phyloP scores from a whole-genome alignment of 2,113 vertebrate species.

The Gasterosteus aculeatus region DNA sequence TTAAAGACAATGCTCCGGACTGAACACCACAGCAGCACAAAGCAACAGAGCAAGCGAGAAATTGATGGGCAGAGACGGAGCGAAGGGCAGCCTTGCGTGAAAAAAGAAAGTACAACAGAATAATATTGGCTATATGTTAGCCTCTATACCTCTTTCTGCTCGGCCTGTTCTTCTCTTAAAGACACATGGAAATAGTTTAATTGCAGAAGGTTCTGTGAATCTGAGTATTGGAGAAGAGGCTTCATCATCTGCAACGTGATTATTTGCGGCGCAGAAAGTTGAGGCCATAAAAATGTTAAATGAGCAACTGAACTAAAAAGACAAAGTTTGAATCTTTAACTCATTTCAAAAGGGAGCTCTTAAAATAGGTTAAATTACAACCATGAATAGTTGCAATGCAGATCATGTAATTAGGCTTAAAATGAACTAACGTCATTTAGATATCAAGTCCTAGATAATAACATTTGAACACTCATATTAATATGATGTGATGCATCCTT shows the following conservation, averaged over 20 bases:
- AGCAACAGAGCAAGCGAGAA: constrained; percentile 50
- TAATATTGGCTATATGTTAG: constrained; percentile 17
- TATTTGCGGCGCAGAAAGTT: constrained; percentile 30
- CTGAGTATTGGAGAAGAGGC: background rate
- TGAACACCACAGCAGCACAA: constrained; percentile 43
- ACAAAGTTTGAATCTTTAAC: background rate
- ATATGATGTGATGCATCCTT: background rate
- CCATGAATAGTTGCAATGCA: background rate
- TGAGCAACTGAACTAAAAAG: constrained; percentile 1
- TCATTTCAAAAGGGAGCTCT: constrained; percentile 4
- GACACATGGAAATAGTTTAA: constrained; percentile 11
- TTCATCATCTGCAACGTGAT: constrained; percentile 16
- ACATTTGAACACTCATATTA: background rate
- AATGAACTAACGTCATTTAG: constrained; percentile 2
- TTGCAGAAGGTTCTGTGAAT: background rate
- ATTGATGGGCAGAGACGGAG: constrained; percentile 54
- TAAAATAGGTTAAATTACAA: background rate
- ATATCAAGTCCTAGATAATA: background rate
- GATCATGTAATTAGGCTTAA: constrained; percentile 7
- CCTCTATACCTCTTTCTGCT: constrained; percentile 3
- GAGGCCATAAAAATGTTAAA: constrained; percentile 13
- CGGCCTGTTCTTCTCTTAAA: constrained; percentile 6
- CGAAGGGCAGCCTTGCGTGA: constrained; percentile 42
- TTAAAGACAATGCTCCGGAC: constrained; percentile 55
- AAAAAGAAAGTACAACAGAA: constrained; percentile 35